Evolutionary conservation across 2,797 vertebrate species (phyloP), one percentile per base, ranked within the genome.

Genomic region (Mus minutoides): DNA sequence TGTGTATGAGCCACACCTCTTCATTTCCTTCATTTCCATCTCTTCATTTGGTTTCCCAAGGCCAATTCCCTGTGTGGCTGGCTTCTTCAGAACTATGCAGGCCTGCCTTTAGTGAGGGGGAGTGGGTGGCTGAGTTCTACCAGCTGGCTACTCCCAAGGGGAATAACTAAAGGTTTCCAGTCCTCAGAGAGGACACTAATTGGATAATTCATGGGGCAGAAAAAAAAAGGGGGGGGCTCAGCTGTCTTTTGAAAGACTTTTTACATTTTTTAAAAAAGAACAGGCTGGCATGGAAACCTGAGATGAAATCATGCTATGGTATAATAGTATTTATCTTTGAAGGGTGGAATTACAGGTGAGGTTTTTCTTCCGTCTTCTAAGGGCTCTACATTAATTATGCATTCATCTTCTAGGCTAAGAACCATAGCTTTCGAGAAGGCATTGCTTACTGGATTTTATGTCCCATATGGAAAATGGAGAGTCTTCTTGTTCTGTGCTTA

Each of bases 131-230:
- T 40, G 92, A 84, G 43, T n/a, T 64, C 88, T n/a, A 89, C 76
- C 88, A 88, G 94, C 84, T 95, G 86, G 95, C 75, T 54, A 78
- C 37, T 67, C 60, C 49, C 54, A 19, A 21, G 69, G 17, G 58
- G 54, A 93, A 58, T 73, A 95, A 90, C 71, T 78, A 69, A 94
- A 6, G 91, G 64, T 93, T 97, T 96, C 96, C 91, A 95, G 94
- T 1, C 67, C 93, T 84, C 40, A 71, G 62, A 88, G 86, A 79
- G 92, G 89, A 84, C 49, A 34, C 91, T 95, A 92, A 96, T 80
- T 95, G 92, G 83, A 94, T 96, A 96, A 96, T 90, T 91, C 26
- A 40, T 75, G 79, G 85, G 75, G 49, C 43, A 94, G 93, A 67
- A 34, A 64, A 31, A 62, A 62, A 62, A 62, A 62, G 26, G 26